A percentile compares a stretch with the other conserved stretches of the same genome.
These are phyloP conservation scores for Lycopodina hypogea DNA, from an alignment of 37 sponge, comb jelly and placozoan genomes.

Conservation along the genomic window DNA sequence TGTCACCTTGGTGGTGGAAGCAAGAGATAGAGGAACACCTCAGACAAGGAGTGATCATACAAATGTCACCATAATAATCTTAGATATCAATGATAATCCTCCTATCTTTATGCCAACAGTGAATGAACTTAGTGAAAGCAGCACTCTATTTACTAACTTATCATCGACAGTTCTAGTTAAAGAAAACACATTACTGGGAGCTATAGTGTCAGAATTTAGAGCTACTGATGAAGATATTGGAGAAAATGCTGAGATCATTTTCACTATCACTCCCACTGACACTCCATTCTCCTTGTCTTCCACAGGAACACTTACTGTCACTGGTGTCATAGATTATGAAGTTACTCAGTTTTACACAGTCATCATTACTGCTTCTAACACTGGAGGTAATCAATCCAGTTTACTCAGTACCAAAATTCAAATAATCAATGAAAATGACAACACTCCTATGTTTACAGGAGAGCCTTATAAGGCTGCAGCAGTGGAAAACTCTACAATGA, in stretches of 20 bases:
- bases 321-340: slow-evolving; percentile 40
- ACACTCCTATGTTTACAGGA: slow-evolving; percentile 30
- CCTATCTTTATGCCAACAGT: slow-evolving; percentile 53
- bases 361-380: slow-evolving; percentile 47
- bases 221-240: slow-evolving; percentile 67
- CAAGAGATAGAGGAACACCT: slow-evolving; percentile 25
- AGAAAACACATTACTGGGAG: slow-evolving; percentile 13
- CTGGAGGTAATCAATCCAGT: background rate
- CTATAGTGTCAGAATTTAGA: slow-evolving; percentile 5
- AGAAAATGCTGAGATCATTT: slow-evolving; percentile 55
- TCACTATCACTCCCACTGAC: slow-evolving; percentile 15
- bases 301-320: slow-evolving; percentile 22
- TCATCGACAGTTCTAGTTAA: slow-evolving; percentile 11
- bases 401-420: background rate
- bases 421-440: slow-evolving; percentile 63
- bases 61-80: slow-evolving; percentile 38
- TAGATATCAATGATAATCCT: slow-evolving; percentile 76
- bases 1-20: slow-evolving; percentile 25
- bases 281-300: slow-evolving; percentile 14
- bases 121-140: slow-evolving; percentile 62
- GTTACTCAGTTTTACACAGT: slow-evolving; percentile 7
- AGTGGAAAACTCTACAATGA: slow-evolving; percentile 10
- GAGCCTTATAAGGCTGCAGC: slow-evolving; percentile 11
- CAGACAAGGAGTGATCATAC: background rate
- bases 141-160: slow-evolving; percentile 32